Conservation (phyloP, 1,140 invertebrate genomes). For the Pinna nobilis region DNA sequence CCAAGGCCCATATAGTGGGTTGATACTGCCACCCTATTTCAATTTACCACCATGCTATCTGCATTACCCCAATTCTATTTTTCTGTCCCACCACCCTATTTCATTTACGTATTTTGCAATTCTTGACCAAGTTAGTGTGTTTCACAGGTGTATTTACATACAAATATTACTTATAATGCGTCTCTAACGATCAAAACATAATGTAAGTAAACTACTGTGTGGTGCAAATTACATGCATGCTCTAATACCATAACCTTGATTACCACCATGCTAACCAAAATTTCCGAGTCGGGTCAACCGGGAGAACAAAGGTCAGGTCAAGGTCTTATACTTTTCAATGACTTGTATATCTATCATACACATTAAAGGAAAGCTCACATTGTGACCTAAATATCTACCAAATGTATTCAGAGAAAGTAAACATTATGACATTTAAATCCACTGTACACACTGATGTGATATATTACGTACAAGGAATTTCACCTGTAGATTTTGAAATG, state of each 20-base stretch:
- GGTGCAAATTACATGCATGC: no score
- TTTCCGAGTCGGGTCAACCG: no score
- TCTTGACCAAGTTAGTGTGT: background rate
- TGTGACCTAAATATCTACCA: background rate
- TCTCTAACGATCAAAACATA: background rate
- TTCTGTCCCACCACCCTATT: no score
- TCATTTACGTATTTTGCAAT: no score
- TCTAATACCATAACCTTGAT: background rate
- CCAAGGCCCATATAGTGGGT: no score
- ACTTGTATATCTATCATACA: no score
- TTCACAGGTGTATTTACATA: background rate
- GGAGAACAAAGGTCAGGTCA: no score
- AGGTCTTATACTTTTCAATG: background rate
- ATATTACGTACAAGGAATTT: background rate
- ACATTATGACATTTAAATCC: background rate
- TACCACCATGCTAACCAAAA: background rate
- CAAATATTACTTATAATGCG: no score
- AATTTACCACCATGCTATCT: no score
- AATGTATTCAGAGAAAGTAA: background rate
- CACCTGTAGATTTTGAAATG: no score
- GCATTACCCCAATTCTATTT: no score
- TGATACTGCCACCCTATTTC: no score
- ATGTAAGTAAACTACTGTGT: background rate
- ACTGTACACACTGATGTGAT: conserved; percentile 2
- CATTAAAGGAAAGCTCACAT: background rate